These are phyloP conservation scores for Pegoplata infirma DNA, from an alignment of 2,888 invertebrate genomes.

Conservation along the genomic window DNA sequence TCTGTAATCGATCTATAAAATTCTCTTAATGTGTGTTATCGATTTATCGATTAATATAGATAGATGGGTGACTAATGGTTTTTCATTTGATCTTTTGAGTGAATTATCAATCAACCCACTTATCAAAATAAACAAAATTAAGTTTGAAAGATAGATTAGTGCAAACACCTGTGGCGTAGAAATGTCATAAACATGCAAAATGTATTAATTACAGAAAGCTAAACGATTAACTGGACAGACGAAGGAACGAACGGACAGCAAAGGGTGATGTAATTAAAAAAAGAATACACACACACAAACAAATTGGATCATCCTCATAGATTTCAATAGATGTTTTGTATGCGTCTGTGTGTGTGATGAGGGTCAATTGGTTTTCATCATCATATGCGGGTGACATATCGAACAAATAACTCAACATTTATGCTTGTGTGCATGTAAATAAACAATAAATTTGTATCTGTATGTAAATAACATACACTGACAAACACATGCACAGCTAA, in stretches of 20 bases:
- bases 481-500: background rate
- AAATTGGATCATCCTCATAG: background rate
- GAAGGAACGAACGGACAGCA: background rate
- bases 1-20: no score
- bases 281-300: conserved; percentile 14
- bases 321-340: no score
- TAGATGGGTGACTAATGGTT: background rate
- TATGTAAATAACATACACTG: background rate
- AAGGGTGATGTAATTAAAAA: conserved; percentile 31
- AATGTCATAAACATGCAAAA: conserved; percentile 69
- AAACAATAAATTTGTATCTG: background rate
- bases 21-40: no score
- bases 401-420: conserved; percentile 43
- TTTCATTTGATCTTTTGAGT: background rate
- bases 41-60: no score
- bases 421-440: background rate
- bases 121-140: background rate
- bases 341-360: conserved; percentile 54
- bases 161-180: conserved; percentile 77
- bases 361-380: conserved; percentile 58
- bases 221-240: conserved; percentile 59
- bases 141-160: conserved; percentile 66
- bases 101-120: background rate
- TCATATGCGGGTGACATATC: conserved; percentile 59
- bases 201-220: conserved; percentile 72